Evolutionary conservation across 2,113 vertebrate species (phyloP), one percentile per base, ranked within the genome.

Genomic region (Halichoeres trimaculatus): DNA sequence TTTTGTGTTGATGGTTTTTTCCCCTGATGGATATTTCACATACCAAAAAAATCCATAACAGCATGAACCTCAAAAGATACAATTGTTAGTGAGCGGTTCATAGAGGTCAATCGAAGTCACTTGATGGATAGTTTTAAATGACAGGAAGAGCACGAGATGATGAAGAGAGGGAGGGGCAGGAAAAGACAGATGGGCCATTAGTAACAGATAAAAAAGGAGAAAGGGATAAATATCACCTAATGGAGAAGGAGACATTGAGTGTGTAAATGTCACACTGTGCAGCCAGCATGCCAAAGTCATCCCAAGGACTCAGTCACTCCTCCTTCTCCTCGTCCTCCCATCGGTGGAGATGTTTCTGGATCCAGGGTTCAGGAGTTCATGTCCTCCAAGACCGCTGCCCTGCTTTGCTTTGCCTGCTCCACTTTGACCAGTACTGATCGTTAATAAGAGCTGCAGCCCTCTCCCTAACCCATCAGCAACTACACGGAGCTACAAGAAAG

Each of bases 71-170:
- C n/a, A 38, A 17, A 57, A 10, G 57, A 6, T 34, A 14, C 14
- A 12, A 3, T 10, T 4, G 47, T 79, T 72, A 34, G 34, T 57
- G n/a, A 70, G 62, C 59, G 40, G 64, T 55, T 55, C 57, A 43
- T 19, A 76, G 52, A 79, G 81, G 74, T 85, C 74, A 74, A 67
- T 77, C 53, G 74, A 51, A 54, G 65, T 72, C 22, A 64, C 57
- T 58, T 84, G 59, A 52, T 56, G 55, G 67, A 67, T 70, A 19
- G 38, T 43, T 65, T 55, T 57, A 55, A 63, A 62, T 66, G 41
- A 55, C 26, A 50, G 23, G 62, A 35, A 53, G 36, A 22, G 38
- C 0, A 19, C 45, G 50, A 11, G 64, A 70, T 24, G 74, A 85
- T 62, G 58, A 47, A 78, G 30, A 13, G 77, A 50, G 36, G 48